Evolutionary conservation across 2,113 vertebrate species (phyloP).

Genomic region (Cottus gobio): DNA sequence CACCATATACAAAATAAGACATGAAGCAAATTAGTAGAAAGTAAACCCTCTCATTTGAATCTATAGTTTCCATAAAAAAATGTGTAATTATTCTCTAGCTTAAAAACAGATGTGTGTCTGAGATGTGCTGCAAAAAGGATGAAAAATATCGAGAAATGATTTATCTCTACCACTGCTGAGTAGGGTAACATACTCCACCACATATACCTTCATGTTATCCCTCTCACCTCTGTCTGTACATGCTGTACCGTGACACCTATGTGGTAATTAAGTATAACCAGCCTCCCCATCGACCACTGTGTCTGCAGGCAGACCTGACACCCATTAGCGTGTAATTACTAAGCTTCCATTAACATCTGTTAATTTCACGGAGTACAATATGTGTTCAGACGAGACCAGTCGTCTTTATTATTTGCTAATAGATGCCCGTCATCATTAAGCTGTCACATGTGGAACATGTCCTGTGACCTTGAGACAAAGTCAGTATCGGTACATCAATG

Average conservation of each 20-base stretch:
- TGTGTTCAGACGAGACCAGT: slow-evolving; percentile 12
- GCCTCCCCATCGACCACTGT: background rate
- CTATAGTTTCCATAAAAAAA: background rate
- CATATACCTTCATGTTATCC: slow-evolving; percentile 3
- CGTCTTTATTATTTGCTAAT: slow-evolving; percentile 3
- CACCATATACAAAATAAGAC: background rate
- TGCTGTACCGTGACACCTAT: slow-evolving; percentile 27
- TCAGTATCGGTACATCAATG: slow-evolving; percentile 2
- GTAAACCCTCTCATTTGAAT: background rate
- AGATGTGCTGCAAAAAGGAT: background rate
- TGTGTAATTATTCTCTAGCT: no score
- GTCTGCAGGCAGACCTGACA: slow-evolving; percentile 20
- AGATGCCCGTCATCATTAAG: slow-evolving; percentile 5
- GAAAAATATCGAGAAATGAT: background rate
- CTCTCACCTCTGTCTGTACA: slow-evolving; percentile 19
- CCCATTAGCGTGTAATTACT: slow-evolving; percentile 22
- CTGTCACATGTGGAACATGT: background rate
- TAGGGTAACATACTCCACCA: background rate
- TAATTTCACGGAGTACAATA: slow-evolving; percentile 11
- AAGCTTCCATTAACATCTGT: slow-evolving; percentile 27
- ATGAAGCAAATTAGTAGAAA: background rate
- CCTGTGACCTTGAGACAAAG: slow-evolving; percentile 29
- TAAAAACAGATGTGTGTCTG: background rate
- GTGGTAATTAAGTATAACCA: slow-evolving; percentile 33
- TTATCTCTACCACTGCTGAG: background rate